phyloP scores from a whole-genome alignment of 2,797 vertebrate species.

The Phrynocephalus guinanensis region DNA sequence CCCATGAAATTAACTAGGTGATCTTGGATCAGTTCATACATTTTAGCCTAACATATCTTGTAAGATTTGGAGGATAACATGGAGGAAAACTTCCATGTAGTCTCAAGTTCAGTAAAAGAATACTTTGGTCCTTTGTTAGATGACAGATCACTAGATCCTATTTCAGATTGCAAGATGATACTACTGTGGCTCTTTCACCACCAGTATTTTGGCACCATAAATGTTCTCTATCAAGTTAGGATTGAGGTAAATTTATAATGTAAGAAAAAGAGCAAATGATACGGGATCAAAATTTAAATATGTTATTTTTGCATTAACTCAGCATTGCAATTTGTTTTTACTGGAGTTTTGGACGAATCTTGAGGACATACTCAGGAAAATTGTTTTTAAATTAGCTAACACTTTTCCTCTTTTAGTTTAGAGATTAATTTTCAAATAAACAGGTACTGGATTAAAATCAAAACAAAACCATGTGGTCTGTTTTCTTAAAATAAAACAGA shows the following conservation, averaged over 20 bases:
- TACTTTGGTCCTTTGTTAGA: not conserved
- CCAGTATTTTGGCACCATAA: not conserved
- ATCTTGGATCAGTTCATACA: not conserved
- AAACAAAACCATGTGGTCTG: not conserved
- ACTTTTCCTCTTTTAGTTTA: not conserved
- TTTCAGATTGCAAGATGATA: not conserved
- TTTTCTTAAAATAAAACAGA: not conserved
- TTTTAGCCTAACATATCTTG: not conserved
- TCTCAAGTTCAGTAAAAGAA: not conserved
- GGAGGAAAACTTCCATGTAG: not conserved
- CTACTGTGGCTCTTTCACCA: not conserved
- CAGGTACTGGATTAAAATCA: not conserved
- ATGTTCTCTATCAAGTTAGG: not conserved
- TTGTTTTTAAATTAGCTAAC: not conserved
- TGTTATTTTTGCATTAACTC: not conserved
- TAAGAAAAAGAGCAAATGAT: not conserved
- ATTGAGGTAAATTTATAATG: not conserved
- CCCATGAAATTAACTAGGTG: not conserved
- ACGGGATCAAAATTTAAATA: not conserved
- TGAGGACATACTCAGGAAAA: not conserved
- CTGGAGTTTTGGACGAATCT: not conserved
- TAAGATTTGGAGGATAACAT: not conserved
- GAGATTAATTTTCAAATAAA: not conserved
- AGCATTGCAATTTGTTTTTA: not conserved
- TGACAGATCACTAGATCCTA: too few relatives aligned